Evolutionary conservation across 2,888 invertebrate genomes (phyloP), one percentile per base, ranked within the genome.

Genomic region (Cheilosia pagana): DNA sequence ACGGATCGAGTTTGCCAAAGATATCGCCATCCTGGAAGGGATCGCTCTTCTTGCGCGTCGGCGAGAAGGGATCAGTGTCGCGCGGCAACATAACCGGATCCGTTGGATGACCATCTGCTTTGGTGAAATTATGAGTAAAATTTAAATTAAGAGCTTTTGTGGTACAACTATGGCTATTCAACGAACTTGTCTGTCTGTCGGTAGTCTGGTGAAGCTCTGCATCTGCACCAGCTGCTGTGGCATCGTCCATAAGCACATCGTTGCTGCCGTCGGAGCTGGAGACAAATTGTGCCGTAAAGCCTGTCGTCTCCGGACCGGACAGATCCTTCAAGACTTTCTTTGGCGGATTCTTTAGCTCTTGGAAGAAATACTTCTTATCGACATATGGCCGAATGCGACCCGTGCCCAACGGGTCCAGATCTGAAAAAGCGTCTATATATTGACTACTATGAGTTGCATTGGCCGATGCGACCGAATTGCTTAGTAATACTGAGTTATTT

Each of bases 291-390:
- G 82, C 78, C 8, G 72, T 63, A 31, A 85, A 85, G 52, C 75
- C 65, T 7, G 85, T 76, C 16, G 50, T 50, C 5, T 85, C 85
- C 0, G 85, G 59, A 23, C 77, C 92, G 90, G 92, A 91, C 52
- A 98, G 93, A 92, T 98, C 98, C 93, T 97, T 97, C 89, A 98
- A 94, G 87, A 96, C 96, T 93, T 97, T 97, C 93, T 97, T 97
- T 88, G 97, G 97, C 88, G 98, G 98, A 93, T 98, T 97, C 93
- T 98, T 98, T 90, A 98, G 94, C 92, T 98, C 97, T 93, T 97
- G 97, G 94, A 98, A 98, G 94, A 98, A 98, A 93, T 97, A 96
- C 94, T 98, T 98, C 93, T 97, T 97, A 94, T 98, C 98, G 90
- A 98, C 95, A 93, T 97, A 98, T 87, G 98, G 98, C 93, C 96